Conservation (phyloP, 2,888 invertebrate species). For the Lordiphosa fenestrarum region DNA sequence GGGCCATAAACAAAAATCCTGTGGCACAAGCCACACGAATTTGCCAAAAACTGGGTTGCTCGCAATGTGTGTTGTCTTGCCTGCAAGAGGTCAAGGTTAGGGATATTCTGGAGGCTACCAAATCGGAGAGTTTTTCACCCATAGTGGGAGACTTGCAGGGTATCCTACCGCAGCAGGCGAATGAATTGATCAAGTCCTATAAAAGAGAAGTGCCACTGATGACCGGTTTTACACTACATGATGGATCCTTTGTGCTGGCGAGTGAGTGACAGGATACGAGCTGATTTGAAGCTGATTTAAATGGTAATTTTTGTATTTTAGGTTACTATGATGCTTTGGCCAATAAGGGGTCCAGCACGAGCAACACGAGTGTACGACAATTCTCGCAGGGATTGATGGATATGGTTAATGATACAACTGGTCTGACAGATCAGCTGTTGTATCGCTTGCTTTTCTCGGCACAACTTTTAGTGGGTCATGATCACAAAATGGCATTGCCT, state of each 20-base stretch:
- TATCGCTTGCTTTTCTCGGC: conserved; percentile 78
- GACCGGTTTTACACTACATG: conserved; percentile 81
- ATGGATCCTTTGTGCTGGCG: conserved; percentile 80
- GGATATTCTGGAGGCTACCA: conserved; percentile 37
- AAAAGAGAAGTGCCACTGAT: conserved; percentile 76
- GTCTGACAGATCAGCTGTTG: conserved; percentile 75
- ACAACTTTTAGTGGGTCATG: conserved; percentile 74
- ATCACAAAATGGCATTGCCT: conserved; percentile 80
- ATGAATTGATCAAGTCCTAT: conserved; percentile 57
- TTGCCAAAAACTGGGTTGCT: conserved; percentile 43
- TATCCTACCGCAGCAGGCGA: conserved; percentile 61
- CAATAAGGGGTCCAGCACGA: conserved; percentile 36
- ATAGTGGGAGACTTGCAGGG: conserved; percentile 59
- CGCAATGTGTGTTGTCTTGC: conserved; percentile 38
- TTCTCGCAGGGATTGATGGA: conserved; percentile 55
- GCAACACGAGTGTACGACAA: conserved; percentile 57
- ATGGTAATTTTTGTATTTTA: conserved; percentile 6
- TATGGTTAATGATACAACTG: conserved; percentile 50
- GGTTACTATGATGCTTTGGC: conserved; percentile 51
- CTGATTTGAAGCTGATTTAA: not conserved
- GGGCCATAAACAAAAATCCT: conserved; percentile 81
- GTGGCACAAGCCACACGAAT: conserved; percentile 57
- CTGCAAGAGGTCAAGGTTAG: conserved; percentile 33
- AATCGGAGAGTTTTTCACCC: conserved; percentile 58
- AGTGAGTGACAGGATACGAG: conserved; percentile 62